Percentiles rank a stretch among this genome's conserved stretches.
Evolutionary conservation across 1,140 invertebrate species (phyloP).

Genomic region (Diplogasteroides magnus): DNA sequence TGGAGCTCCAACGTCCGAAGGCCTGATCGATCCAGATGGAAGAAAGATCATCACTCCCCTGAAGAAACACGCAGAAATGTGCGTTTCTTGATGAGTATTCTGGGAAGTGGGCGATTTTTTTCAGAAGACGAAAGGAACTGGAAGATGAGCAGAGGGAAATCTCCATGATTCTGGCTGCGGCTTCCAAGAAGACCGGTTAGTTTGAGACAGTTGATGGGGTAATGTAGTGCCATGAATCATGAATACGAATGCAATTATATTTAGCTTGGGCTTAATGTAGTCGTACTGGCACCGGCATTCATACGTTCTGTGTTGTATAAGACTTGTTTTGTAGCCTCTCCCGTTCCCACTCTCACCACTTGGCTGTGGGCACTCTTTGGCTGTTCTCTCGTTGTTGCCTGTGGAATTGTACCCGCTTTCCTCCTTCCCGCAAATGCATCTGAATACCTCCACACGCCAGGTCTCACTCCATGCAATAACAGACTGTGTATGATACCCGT

Average conservation of each 20-base stretch:
- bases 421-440: conserved; percentile 17
- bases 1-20: neutral
- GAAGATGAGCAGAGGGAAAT: conserved; percentile 19
- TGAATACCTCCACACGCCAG: conserved; percentile 6
- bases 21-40: conserved; percentile 15
- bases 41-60: conserved; percentile 12
- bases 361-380: conserved; percentile 25
- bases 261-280: too few relatives aligned
- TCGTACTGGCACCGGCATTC: too few relatives aligned
- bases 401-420: conserved; percentile 28
- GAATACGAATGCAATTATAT: too few relatives aligned
- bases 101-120: neutral
- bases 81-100: too few relatives aligned
- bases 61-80: conserved; percentile 5
- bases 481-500: too few relatives aligned
- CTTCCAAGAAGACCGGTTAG: too few relatives aligned
- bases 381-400: conserved; percentile 10
- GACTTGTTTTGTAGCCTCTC: too few relatives aligned
- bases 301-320: too few relatives aligned
- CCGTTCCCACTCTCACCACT: conserved; percentile 6
- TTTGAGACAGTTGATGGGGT: too few relatives aligned
- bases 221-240: too few relatives aligned
- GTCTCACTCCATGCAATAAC: too few relatives aligned
- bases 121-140: conserved; percentile 15
- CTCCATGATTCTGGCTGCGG: conserved; percentile 7